These are phyloP conservation scores for Hipposideros armiger DNA, from an alignment of 2,113 vertebrate genomes.

Conservation along the genomic window DNA sequence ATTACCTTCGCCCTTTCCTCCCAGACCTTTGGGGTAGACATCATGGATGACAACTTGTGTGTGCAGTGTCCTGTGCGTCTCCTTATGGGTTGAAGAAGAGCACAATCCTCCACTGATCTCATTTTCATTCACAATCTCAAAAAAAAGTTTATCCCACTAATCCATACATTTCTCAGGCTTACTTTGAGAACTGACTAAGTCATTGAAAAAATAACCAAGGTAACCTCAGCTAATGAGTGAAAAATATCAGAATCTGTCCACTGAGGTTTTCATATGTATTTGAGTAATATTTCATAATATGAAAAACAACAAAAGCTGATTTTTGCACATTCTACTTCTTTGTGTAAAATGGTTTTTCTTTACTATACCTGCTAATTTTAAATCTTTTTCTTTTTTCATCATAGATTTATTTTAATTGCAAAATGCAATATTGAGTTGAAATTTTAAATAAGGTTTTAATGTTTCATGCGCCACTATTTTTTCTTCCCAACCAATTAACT, in stretches of 20 bases:
- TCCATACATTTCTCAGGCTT: background rate
- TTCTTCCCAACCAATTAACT: conserved; percentile 31
- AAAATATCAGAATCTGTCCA: conserved; percentile 2
- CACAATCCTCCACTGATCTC: background rate
- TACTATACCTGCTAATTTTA: conserved; percentile 25
- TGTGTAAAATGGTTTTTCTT: conserved; percentile 30
- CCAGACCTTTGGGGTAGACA: background rate
- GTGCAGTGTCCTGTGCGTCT: background rate
- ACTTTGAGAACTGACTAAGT: background rate
- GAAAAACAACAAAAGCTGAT: background rate
- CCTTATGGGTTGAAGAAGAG: background rate
- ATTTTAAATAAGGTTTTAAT: conserved; percentile 35
- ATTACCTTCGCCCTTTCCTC: background rate
- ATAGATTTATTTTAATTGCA: background rate
- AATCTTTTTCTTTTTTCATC: background rate
- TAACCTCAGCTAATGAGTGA: background rate
- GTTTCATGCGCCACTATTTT: conserved; percentile 35
- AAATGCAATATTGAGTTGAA: background rate
- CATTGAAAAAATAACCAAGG: conserved; percentile 11
- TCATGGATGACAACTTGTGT: background rate
- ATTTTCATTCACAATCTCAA: background rate
- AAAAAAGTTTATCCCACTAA: background rate
- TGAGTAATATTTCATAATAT: background rate
- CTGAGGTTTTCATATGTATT: background rate
- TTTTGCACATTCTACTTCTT: background rate